A percentile compares a stretch with the other conserved stretches of the same genome.
Evolutionary conservation across 2,888 invertebrate species (phyloP).

Genomic region (Cheiracanthium punctorium): DNA sequence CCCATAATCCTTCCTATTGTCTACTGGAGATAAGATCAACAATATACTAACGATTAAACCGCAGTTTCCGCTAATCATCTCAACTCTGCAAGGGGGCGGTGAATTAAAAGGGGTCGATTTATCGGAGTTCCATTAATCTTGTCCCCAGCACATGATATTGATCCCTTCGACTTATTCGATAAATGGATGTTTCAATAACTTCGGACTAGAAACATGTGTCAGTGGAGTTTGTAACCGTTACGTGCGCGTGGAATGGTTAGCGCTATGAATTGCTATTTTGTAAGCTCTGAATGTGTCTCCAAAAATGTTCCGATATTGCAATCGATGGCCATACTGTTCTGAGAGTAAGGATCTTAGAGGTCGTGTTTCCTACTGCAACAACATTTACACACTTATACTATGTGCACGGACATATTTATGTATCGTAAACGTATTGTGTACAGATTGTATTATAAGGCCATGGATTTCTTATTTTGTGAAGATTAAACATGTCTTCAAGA

Average conservation of each 20-base stretch:
- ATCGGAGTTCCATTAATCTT: constrained; percentile 68
- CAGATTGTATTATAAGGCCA: too few species aligned
- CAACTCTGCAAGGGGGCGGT: constrained; percentile 2
- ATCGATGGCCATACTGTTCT: too few species aligned
- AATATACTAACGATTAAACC: constrained; percentile 55
- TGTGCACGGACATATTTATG: too few species aligned
- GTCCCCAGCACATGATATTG: constrained; percentile 60
- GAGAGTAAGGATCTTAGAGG: too few species aligned
- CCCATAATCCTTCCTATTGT: constrained; percentile 4
- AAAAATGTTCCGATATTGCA: too few species aligned
- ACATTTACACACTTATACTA: too few species aligned
- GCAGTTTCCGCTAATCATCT: constrained; percentile 65
- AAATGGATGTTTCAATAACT: constrained; percentile 66
- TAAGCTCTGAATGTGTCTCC: too few species aligned
- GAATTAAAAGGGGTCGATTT: constrained; percentile 65
- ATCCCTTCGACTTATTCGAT: constrained; percentile 55
- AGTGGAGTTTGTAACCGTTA: neutral
- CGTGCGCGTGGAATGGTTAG: neutral
- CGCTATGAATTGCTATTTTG: too few species aligned
- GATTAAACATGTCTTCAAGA: too few species aligned
- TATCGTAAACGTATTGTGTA: too few species aligned
- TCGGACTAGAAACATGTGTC: constrained; percentile 17
- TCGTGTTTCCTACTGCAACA: too few species aligned
- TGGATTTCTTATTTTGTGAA: too few species aligned
- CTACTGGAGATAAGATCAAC: constrained; percentile 44